Evolutionary conservation across 2,797 vertebrate genomes (phyloP).

Genomic region (Alcedo atthis): DNA sequence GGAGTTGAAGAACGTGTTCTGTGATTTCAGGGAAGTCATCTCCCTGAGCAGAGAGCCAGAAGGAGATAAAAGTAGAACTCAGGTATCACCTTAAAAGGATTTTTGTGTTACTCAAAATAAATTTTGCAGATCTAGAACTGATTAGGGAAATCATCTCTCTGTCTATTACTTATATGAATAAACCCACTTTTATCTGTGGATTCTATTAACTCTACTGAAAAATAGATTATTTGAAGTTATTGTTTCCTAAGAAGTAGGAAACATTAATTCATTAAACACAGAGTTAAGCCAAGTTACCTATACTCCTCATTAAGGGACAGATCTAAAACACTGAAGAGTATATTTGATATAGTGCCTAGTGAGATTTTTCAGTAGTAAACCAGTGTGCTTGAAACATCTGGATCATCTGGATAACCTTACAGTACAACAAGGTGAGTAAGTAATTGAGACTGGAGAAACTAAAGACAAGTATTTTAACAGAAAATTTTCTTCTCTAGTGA

Average conservation of each 20-base stretch:
- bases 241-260: not conserved
- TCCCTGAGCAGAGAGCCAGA: not conserved
- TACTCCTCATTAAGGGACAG: not conserved
- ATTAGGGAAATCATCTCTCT: not conserved
- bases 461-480: not conserved
- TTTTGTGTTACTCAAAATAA: not conserved
- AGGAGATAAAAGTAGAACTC: not conserved
- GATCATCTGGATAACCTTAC: not conserved
- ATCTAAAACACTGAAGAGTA: not conserved
- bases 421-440: not conserved
- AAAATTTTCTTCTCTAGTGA: not conserved
- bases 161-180: not conserved
- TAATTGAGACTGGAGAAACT: not conserved
- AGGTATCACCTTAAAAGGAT: not conserved
- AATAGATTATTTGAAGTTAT: not conserved
- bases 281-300: not conserved
- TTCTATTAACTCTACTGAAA: not conserved
- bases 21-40: not conserved
- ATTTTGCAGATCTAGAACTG: not conserved
- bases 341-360: not conserved
- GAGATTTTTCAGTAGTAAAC: not conserved
- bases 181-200: not conserved
- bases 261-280: not conserved
- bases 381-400: not conserved
- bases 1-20: not conserved